Base-by-base conservation (phyloP, 2,888 invertebrate species). In the Pyrrhia umbra region DNA sequence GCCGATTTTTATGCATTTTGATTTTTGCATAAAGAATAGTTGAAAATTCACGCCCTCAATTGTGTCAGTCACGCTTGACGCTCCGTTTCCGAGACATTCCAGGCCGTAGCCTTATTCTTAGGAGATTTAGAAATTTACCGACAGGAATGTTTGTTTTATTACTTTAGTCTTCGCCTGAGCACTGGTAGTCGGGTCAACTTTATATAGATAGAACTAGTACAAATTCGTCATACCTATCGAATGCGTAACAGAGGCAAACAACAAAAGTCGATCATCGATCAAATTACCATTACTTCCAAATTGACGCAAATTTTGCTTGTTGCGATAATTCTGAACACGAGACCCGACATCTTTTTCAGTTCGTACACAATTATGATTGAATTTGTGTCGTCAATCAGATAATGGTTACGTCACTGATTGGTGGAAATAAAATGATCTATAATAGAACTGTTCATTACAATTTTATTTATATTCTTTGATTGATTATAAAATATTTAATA, bases 381-480 rank as follows among this genome's bases (percentile, higher is more conserved):
- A 18, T 47, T 47, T 6, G 15, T 67, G 61, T 61, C 51, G 51
- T 68, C 68, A 47, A 42, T 15, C 39, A 42, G 21, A 47, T 27
- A 47, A 27, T 9, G 27, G 1, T 21, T 13, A 60, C 50, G 51
- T 51, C 40, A 60, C 16, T 16, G 23, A n/a, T 20, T n/a, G 0
- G 16, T 39, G 6, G 59, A 67, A 59, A 60, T 37, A 43, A 43
- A 27, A 42, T n/a, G 1, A 21, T 25, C n/a, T 15, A 15, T 3
- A 4, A 34, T n/a, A 25, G 23, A 23, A 30, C 2, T 20, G 9
- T 42, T 49, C 21, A 30, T 30, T 39, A 13, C 16, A 20, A 18
- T 9, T 37, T 51, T 21, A 51, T 63, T 61, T 34, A 34, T 27
- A 20, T 43, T 23, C 8, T 16, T 1, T 43, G 27, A 57, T 25